phyloP scores from a whole-genome alignment of 2,888 invertebrate species.

The Drosophila atripex region DNA sequence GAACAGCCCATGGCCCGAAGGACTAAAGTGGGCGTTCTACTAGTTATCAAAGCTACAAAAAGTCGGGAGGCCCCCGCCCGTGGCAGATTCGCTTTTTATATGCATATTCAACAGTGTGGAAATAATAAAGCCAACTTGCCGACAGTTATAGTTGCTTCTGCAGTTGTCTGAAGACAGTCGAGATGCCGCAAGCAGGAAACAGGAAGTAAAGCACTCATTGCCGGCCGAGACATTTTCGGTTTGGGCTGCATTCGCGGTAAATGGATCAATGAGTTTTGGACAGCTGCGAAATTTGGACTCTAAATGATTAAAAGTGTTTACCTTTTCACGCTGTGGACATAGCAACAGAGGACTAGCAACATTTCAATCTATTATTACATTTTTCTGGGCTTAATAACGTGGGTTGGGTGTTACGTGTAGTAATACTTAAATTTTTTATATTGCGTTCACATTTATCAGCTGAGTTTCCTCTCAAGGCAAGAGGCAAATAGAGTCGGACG shows the following conservation, averaged over 20 bases:
- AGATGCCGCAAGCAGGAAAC: slow-evolving; percentile 42
- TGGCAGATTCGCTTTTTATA: slow-evolving; percentile 45
- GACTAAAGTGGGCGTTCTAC: slow-evolving; percentile 38
- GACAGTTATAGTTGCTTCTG: slow-evolving; percentile 73
- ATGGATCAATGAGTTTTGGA: neutral
- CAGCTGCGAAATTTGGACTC: neutral
- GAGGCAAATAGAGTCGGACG: slow-evolving; percentile 4
- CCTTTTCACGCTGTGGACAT: too few relatives aligned
- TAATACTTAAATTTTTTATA: neutral
- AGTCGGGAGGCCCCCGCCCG: slow-evolving; percentile 14
- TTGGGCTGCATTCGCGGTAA: neutral
- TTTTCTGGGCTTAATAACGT: neutral
- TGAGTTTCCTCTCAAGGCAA: slow-evolving; percentile 33
- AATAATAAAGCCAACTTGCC: slow-evolving; percentile 79
- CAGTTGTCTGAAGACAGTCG: slow-evolving; percentile 68
- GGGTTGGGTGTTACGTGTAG: too few relatives aligned
- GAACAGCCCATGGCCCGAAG: slow-evolving; percentile 10
- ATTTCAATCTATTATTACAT: neutral
- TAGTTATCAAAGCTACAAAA: slow-evolving; percentile 67
- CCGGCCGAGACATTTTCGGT: slow-evolving; percentile 48
- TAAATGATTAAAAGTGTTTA: too few relatives aligned
- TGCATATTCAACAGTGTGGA: slow-evolving; percentile 78
- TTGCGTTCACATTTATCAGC: slow-evolving; percentile 8
- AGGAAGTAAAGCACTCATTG: slow-evolving; percentile 74
- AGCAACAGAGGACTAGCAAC: too few relatives aligned